phyloP scores from a whole-genome alignment of 2,113 vertebrate genomes.

The Siniperca chuatsi region DNA sequence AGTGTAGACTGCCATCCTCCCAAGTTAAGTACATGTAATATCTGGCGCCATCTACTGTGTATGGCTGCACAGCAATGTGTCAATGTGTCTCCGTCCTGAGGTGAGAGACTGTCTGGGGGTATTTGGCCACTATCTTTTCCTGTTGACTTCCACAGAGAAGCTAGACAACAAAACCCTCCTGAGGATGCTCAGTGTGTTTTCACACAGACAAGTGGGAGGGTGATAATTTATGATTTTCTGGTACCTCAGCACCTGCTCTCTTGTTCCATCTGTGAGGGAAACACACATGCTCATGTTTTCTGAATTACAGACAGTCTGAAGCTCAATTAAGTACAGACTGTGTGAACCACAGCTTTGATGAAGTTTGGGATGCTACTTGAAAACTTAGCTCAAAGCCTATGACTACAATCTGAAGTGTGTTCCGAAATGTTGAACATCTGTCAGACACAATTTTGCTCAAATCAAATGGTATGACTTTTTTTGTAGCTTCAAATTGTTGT shows the following conservation, averaged over 20 bases:
- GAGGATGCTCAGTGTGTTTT: not conserved
- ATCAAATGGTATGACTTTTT: not conserved
- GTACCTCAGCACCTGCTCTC: slow-evolving; percentile 30
- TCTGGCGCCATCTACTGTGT: slow-evolving; percentile 75
- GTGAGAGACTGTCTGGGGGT: not conserved
- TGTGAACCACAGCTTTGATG: slow-evolving; percentile 9
- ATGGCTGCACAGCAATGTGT: not conserved
- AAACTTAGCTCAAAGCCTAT: not conserved
- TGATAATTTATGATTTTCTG: slow-evolving; percentile 42
- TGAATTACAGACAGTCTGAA: slow-evolving; percentile 4
- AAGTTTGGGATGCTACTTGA: slow-evolving; percentile 1
- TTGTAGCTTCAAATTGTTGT: slow-evolving; percentile 1
- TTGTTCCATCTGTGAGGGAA: slow-evolving; percentile 8
- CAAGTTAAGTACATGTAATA: not conserved
- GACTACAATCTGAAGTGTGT: not conserved
- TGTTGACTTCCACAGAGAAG: slow-evolving; percentile 12
- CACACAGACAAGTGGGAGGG: slow-evolving; percentile 23
- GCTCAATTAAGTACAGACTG: not conserved
- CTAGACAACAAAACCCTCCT: not conserved
- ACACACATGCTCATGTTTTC: slow-evolving; percentile 31
- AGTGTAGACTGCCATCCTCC: not conserved
- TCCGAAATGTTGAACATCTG: not conserved
- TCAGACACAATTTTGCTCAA: not conserved
- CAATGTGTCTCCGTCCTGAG: not conserved
- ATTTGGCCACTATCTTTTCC: slow-evolving; percentile 13